phyloP scores from a whole-genome alignment of 35 echinoderm and acorn worm species.

The Acanthaster planci region DNA sequence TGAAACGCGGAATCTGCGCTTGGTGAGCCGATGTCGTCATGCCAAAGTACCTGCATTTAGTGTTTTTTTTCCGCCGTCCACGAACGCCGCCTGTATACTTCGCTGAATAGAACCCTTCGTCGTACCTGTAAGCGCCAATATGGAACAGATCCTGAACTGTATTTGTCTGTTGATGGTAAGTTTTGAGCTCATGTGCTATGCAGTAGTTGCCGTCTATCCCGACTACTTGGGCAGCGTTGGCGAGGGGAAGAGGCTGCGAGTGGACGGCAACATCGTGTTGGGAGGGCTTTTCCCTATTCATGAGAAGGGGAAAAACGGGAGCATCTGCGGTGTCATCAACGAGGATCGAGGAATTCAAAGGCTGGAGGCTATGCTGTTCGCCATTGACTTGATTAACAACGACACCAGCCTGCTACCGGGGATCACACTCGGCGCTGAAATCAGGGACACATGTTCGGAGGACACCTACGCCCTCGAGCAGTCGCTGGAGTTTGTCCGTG shows the following conservation, averaged over 20 bases:
- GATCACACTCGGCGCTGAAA: slow-evolving; percentile 71
- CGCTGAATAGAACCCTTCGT: neutral
- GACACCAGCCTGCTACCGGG: slow-evolving; percentile 53
- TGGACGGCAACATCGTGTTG: slow-evolving; percentile 79
- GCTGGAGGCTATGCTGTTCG: slow-evolving; percentile 91
- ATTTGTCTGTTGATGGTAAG: neutral
- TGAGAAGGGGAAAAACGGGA: slow-evolving; percentile 66
- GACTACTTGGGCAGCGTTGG: neutral
- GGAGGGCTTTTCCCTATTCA: slow-evolving; percentile 96
- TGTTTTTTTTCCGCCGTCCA: neutral
- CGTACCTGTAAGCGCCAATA: neutral
- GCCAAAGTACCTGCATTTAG: neutral
- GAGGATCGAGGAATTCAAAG: slow-evolving; percentile 89
- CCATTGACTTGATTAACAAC: slow-evolving; percentile 93
- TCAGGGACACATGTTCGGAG: slow-evolving; percentile 88
- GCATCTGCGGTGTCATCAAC: slow-evolving; percentile 76
- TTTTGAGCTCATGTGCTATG: neutral
- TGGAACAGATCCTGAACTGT: neutral
- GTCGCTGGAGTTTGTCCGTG: slow-evolving; percentile 92
- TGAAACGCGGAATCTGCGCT: too few relatives aligned
- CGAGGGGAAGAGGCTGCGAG: neutral
- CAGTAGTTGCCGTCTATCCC: neutral
- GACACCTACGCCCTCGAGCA: slow-evolving; percentile 97
- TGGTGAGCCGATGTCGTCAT: too few relatives aligned
- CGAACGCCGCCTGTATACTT: neutral